Evolutionary conservation across 35 echinoderm and acorn worm species (phyloP), one percentile per base, ranked within the genome.

Genomic region (Strongylocentrotus purpuratus): DNA sequence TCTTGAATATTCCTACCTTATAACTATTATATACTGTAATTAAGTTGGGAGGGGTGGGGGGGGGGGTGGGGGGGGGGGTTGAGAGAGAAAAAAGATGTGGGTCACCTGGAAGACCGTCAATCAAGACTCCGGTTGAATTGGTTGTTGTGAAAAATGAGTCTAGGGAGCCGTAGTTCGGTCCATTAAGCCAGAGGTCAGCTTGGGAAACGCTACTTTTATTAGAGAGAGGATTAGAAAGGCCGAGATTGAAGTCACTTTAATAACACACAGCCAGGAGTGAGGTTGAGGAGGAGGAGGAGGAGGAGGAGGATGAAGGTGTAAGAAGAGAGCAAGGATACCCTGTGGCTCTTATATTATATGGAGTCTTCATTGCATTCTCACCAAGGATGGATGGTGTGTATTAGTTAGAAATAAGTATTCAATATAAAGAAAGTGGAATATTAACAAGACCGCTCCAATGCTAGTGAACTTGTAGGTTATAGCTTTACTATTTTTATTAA

Each of bases 151-250:
- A 78, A 78, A 78, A 78, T 78, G 65, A 78, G 65, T 78, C 22
- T 78, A 78, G 65, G 65, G 65, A 78, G 20, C 65, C 28, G 65
- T 78, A 78, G 65, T n/a, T 78, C 65, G 65, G 15, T 78, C 65
- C 65, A 78, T 78, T 78, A 78, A 78, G 65, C 65, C 65, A 78
- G 65, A 78, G 65, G 65, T 78, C 65, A 78, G 65, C 65, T 78
- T 78, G 65, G 65, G 65, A 78, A 78, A 78, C 65, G 22, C 65
- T 22, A 78, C 65, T 78, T 78, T 78, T 78, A 78, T 78, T 78
- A 78, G 65, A 78, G 61, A 70, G 65, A n/a, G 65, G 28, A 28
- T 78, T 28, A 28, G 7, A 28, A 22, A 78, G 65, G 65, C 65
- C 65, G 28, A 78, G 65, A 78, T n/a, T 25, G 65, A 78, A 78